Evolutionary conservation across 2,797 vertebrate genomes (phyloP).

Genomic region (Manis crassicaudata): DNA sequence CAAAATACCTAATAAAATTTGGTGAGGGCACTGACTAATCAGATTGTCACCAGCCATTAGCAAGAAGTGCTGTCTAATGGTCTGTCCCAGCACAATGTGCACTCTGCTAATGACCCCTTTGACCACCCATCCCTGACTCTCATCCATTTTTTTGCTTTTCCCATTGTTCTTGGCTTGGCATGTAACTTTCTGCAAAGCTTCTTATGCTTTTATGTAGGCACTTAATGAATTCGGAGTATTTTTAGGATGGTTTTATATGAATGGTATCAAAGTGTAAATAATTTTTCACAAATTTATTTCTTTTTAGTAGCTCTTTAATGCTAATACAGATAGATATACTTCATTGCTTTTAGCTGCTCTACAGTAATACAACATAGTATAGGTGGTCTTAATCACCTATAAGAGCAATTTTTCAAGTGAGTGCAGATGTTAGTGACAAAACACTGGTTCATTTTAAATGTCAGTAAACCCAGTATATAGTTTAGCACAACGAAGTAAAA

Average conservation of each 20-base stretch:
- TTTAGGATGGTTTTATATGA: background rate
- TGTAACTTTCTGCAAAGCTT: background rate
- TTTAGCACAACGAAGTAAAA: background rate
- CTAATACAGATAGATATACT: background rate
- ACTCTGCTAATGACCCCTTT: background rate
- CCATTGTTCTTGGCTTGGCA: background rate
- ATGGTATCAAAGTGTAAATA: background rate
- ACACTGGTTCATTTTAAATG: background rate
- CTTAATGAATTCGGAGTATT: background rate
- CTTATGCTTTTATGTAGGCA: background rate
- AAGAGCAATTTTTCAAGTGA: background rate
- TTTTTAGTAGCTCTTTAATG: background rate
- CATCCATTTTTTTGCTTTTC: background rate
- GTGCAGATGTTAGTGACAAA: conserved; percentile 8
- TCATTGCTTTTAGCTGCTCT: background rate
- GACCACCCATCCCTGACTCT: background rate
- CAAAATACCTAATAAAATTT: background rate
- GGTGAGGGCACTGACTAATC: fast-evolving
- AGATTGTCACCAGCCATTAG: background rate
- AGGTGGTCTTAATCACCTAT: background rate
- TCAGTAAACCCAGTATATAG: background rate
- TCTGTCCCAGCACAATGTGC: no score
- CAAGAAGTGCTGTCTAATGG: background rate
- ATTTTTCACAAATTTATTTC: background rate
- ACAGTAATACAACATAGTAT: background rate